Evolutionary conservation across 2,113 vertebrate species (phyloP).

Genomic region (Dolichotis patagonum): DNA sequence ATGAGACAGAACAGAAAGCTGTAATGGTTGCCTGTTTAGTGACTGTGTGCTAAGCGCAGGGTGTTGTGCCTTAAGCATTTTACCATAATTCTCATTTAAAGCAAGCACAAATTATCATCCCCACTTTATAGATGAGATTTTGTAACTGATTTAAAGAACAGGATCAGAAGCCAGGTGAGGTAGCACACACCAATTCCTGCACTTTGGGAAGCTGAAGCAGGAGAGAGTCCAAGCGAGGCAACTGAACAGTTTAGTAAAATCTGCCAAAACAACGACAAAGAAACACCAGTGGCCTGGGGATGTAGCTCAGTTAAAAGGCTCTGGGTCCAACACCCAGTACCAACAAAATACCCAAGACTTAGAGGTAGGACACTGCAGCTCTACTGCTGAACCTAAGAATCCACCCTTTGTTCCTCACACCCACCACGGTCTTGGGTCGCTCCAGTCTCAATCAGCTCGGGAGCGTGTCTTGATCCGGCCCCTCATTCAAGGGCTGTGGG

Average conservation of each 20-base stretch:
- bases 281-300: neutral
- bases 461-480: neutral
- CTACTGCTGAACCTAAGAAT: neutral
- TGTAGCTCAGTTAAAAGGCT: neutral
- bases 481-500: neutral
- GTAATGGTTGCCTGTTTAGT: neutral
- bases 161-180: neutral
- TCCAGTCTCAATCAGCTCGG: neutral
- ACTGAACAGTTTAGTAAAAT: neutral
- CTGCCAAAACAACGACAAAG: neutral
- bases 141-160: neutral
- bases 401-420: neutral
- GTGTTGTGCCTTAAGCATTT: neutral
- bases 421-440: fast-evolving
- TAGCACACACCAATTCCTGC: neutral
- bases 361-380: neutral
- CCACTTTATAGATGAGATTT: neutral
- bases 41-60: neutral
- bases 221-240: neutral
- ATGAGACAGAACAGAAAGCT: neutral
- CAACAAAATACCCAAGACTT: neutral
- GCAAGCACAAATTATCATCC: neutral
- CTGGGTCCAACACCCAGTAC: neutral
- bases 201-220: neutral
- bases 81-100: neutral